A percentile compares a stretch with the other conserved stretches of the same genome.
Evolutionary conservation across 2,797 vertebrate genomes (phyloP).

Genomic region (Lacerta viridis): DNA sequence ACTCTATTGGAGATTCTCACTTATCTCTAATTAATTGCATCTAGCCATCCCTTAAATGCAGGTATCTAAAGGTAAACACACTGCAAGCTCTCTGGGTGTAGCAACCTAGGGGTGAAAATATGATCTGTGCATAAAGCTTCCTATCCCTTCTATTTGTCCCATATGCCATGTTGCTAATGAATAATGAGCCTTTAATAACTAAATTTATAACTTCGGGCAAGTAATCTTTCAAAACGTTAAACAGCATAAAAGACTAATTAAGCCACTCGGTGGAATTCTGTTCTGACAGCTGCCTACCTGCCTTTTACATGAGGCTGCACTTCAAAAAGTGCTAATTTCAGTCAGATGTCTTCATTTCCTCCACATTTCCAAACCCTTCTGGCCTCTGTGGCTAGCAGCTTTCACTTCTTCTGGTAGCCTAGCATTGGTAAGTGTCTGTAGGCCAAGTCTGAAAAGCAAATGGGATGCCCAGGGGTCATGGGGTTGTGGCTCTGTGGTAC

Average conservation of each 20-base stretch:
- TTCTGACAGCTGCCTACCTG: constrained; percentile 18
- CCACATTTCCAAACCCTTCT: not conserved
- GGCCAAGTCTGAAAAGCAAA: not conserved
- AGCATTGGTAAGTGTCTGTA: not conserved
- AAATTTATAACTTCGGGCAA: constrained; percentile 38
- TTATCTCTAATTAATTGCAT: not conserved
- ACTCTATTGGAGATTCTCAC: not conserved
- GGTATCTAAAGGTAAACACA: not conserved
- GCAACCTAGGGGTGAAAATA: not conserved
- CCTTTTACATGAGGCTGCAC: not conserved
- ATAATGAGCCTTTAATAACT: constrained; percentile 39
- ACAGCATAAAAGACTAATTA: constrained; percentile 41
- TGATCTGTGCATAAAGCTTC: not conserved
- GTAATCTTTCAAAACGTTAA: constrained; percentile 31
- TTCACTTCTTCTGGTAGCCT: not conserved
- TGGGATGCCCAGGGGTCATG: too few species aligned
- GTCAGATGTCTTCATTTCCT: not conserved
- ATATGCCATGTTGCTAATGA: constrained; percentile 27
- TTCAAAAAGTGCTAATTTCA: not conserved
- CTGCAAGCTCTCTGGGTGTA: not conserved
- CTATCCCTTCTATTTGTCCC: constrained; percentile 15
- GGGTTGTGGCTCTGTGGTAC: too few species aligned
- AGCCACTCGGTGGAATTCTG: constrained; percentile 6
- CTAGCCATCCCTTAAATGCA: not conserved
- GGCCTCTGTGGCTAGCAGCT: not conserved